Evolutionary conservation across 2,797 vertebrate species (phyloP).

Genomic region (Salarias fasciatus): DNA sequence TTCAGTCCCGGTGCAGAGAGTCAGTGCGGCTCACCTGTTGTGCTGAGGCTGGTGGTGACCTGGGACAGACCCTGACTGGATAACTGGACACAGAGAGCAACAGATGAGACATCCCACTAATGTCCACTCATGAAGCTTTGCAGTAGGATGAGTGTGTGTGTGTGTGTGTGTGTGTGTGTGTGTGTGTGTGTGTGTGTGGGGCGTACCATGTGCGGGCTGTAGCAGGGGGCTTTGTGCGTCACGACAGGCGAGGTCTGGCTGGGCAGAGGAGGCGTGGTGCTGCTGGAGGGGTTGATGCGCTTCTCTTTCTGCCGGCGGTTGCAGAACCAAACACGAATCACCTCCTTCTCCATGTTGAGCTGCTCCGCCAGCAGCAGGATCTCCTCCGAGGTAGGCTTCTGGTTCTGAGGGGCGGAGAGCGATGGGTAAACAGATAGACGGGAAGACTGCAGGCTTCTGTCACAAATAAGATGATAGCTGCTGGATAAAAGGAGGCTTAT

Average conservation of each 20-base stretch:
- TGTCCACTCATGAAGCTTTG: no score
- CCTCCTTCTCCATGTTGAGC: slow-evolving; percentile 96
- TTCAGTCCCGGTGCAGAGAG: slow-evolving; percentile 40
- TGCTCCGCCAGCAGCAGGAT: slow-evolving; percentile 93
- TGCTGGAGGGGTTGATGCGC: slow-evolving; percentile 90
- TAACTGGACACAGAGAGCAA: slow-evolving; percentile 67
- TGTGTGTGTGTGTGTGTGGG: no score
- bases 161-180: no score
- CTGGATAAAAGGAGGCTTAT: no score
- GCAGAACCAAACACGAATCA: slow-evolving; percentile 96
- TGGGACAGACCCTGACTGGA: slow-evolving; percentile 85
- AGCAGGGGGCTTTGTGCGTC: slow-evolving; percentile 86
- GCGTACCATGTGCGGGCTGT: slow-evolving; percentile 89
- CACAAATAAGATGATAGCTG: no score
- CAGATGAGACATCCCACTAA: slow-evolving; percentile 20
- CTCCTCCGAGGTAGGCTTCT: slow-evolving; percentile 96
- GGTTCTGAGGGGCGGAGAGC: slow-evolving; percentile 82
- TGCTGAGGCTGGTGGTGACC: slow-evolving; percentile 90
- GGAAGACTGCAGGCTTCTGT: no score
- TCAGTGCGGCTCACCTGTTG: slow-evolving; percentile 85
- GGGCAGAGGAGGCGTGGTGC: slow-evolving; percentile 88
- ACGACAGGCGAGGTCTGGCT: slow-evolving; percentile 78
- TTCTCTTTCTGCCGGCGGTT: slow-evolving; percentile 95
- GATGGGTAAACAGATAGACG: not conserved
- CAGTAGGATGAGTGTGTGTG: no score